These are phyloP conservation scores for Hippasteria phrygiana DNA, from an alignment of 53 echinoderm and acorn worm species.

Conservation along the genomic window DNA sequence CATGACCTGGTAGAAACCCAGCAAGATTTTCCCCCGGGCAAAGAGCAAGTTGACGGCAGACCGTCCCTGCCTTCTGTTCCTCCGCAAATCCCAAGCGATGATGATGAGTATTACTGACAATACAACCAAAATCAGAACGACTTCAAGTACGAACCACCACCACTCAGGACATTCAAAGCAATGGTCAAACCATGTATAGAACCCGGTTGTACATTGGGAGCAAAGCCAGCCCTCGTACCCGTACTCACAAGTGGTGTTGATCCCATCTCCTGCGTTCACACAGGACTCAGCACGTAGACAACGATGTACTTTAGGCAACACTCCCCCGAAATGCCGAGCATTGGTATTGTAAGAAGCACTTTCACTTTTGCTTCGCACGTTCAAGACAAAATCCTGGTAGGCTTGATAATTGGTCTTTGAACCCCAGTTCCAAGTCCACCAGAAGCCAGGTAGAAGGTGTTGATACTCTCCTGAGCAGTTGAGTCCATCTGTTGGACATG, in stretches of 20 bases:
- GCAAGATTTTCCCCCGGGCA: slow-evolving; percentile 59
- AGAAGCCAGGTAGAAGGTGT: slow-evolving; percentile 50
- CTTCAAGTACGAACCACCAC: slow-evolving; percentile 32
- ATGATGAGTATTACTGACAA: not conserved
- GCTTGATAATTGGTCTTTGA: not conserved
- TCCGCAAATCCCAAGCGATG: slow-evolving; percentile 10
- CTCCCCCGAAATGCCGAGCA: not conserved
- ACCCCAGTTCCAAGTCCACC: slow-evolving; percentile 68
- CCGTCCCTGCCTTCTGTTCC: not conserved
- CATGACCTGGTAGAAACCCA: slow-evolving; percentile 71
- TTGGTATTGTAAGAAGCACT: not conserved
- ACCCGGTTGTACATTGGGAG: slow-evolving; percentile 32
- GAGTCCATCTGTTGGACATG: slow-evolving; percentile 53
- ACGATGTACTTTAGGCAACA: slow-evolving; percentile 37
- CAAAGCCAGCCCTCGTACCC: slow-evolving; percentile 68
- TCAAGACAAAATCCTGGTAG: slow-evolving; percentile 9
- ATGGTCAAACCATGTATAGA: slow-evolving; percentile 47
- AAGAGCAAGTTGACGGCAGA: slow-evolving; percentile 17
- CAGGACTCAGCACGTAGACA: slow-evolving; percentile 40
- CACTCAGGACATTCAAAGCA: slow-evolving; percentile 41
- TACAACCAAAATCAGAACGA: not conserved
- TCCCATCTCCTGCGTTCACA: not conserved
- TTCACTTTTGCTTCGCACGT: not conserved
- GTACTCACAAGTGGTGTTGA: slow-evolving; percentile 13
- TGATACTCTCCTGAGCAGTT: slow-evolving; percentile 67